A percentile compares a stretch with the other conserved stretches of the same genome.
Conservation (phyloP, 1,140 invertebrate species). For the Heliconius melpomene region DNA sequence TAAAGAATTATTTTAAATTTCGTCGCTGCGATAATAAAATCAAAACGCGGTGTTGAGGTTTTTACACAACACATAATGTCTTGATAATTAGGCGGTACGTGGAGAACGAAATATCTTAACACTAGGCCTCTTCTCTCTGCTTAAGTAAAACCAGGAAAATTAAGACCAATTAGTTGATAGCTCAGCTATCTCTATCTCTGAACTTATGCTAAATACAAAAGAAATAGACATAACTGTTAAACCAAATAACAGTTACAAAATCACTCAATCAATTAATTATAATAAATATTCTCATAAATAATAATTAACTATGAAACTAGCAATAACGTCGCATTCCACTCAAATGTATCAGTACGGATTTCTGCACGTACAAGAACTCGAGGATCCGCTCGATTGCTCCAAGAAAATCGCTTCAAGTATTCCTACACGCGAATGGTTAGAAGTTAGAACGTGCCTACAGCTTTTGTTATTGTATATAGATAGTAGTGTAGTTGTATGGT, state of each 20-base stretch:
- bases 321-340: not conserved
- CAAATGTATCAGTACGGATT: conserved; percentile 4
- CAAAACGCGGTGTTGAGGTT: not conserved
- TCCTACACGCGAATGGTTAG: conserved; percentile 17
- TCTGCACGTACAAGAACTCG: conserved; percentile 21
- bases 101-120: too few relatives aligned
- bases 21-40: not conserved
- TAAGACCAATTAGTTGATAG: too few relatives aligned
- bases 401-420: conserved; percentile 27
- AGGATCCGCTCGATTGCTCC: conserved; percentile 19
- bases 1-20: not conserved
- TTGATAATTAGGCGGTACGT: too few relatives aligned
- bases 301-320: not conserved
- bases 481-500: not conserved
- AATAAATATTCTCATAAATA: not conserved
- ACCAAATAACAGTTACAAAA: too few relatives aligned
- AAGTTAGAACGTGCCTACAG: conserved; percentile 18
- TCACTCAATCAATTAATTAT: too few relatives aligned
- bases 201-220: too few relatives aligned
- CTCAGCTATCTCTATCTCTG: too few relatives aligned
- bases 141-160: too few relatives aligned
- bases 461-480: not conserved
- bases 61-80: not conserved
- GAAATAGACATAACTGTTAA: too few relatives aligned
- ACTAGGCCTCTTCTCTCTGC: too few relatives aligned